Evolutionary conservation across 2,888 invertebrate species (phyloP), one percentile per base, ranked within the genome.

Genomic region (Trilocha varians): DNA sequence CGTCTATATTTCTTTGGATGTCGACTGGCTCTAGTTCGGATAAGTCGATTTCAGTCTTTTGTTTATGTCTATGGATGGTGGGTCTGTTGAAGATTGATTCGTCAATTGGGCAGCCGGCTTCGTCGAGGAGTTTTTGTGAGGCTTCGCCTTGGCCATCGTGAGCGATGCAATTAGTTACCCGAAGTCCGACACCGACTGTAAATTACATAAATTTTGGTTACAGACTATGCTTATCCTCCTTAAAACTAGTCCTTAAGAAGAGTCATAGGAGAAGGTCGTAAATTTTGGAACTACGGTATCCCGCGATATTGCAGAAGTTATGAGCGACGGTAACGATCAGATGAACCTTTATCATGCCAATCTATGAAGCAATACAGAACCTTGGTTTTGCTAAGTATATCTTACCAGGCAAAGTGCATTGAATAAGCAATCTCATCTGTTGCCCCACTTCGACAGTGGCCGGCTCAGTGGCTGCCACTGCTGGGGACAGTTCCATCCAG

Each of bases 91-190:
- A 86, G 40, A 91, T 85, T 3, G 86, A 69, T 52, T 91, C 91
- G 68, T 93, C 93, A 38, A 92, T 84, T 3, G 93, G 91, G 65
- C 93, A 93, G 49, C 94, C 94, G 32, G 88, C 84, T 45, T 91
- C 90, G 65, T 93, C 93, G 6, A 93, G 77, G 14, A 94, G 79
- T 48, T 90, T 90, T 64, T 93, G 93, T 2, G 91, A 91, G 2
- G 91, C 90, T 55, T 92, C 92, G 0, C 92, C 92, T 2, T 93
- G 75, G 6, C 94, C 94, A 60, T 94, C 94, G 57, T 93, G 91
- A 0, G 94, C 94, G 3, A 90, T 78, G 69, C 94, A 94, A 62
- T 93, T 92, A 0, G 93, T 90, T 25, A 94, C 88, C 50, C 90
- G 88, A 43, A 93, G 90, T 18, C 92, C 93, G 46, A 93, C 89